Conservation (phyloP, 2,113 vertebrate species). For the Alaudala cheleensis region DNA sequence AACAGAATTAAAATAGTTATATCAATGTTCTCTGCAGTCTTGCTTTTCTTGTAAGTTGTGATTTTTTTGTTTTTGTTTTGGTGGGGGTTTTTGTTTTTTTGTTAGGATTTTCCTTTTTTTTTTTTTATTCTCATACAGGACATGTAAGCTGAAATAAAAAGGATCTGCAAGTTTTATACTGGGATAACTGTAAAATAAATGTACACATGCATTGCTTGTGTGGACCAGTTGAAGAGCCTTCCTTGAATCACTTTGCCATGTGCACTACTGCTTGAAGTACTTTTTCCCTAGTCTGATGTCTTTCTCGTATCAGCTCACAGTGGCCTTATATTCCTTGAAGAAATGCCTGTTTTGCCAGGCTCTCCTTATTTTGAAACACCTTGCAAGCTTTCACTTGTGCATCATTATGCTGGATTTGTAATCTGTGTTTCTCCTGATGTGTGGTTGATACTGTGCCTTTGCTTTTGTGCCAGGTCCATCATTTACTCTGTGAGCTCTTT, state of each 20-base stretch:
- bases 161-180: neutral
- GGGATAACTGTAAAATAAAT: neutral
- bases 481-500: neutral
- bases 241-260: neutral
- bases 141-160: neutral
- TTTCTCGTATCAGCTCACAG: neutral
- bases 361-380: conserved; percentile 53
- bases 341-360: conserved; percentile 3
- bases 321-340: conserved; percentile 18
- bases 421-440: neutral
- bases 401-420: conserved; percentile 45
- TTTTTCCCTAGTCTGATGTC: neutral
- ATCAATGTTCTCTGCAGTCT: neutral
- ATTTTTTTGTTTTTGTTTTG: neutral
- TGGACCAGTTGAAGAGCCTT: neutral
- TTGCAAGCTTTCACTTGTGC: conserved; percentile 56
- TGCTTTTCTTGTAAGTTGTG: neutral
- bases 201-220: neutral
- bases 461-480: conserved; percentile 3
- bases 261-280: neutral
- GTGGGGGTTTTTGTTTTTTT: neutral
- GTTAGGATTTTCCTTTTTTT: neutral
- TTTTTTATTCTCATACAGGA: neutral
- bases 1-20: neutral
- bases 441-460: conserved; percentile 14